Evolutionary conservation across 2,888 invertebrate species (phyloP).

Genomic region (Ceraclea dissimilis): DNA sequence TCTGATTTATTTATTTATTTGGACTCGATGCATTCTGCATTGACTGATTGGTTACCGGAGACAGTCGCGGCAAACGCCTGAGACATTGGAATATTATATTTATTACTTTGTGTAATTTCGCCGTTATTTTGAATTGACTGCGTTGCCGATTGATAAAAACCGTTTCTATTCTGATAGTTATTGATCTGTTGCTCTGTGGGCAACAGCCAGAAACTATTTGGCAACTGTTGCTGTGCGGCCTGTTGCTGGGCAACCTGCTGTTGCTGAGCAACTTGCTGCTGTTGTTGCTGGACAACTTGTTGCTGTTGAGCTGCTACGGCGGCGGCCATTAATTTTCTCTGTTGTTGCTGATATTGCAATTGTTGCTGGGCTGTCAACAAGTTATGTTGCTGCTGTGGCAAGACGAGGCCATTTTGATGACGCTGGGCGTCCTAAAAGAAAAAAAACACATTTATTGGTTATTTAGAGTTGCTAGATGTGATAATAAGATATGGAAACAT

Average conservation of each 20-base stretch:
- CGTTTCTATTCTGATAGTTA: conserved; percentile 22
- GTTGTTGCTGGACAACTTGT: conserved; percentile 21
- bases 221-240: conserved; percentile 8
- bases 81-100: conserved; percentile 5
- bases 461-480: background rate
- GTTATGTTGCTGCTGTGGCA: conserved; percentile 18
- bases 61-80: conserved; percentile 26
- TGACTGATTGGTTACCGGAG: conserved; percentile 36
- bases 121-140: conserved; percentile 19
- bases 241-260: conserved; percentile 23
- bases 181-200: conserved; percentile 15
- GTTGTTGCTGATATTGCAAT: conserved; percentile 21
- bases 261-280: conserved; percentile 24
- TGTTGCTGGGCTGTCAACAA: conserved; percentile 17
- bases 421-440: conserved; percentile 14
- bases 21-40: conserved; percentile 48
- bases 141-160: conserved; percentile 16
- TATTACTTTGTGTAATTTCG: conserved; percentile 17
- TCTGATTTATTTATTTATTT: conserved; percentile 33
- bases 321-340: conserved; percentile 27
- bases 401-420: conserved; percentile 11
- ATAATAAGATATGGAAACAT: no score
- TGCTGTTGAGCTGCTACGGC: conserved; percentile 27
- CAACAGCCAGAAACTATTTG: conserved; percentile 14
- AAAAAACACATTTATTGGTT: background rate